Base-by-base conservation (phyloP, 2,797 vertebrate genomes). In the Oophaga sylvatica region DNA sequence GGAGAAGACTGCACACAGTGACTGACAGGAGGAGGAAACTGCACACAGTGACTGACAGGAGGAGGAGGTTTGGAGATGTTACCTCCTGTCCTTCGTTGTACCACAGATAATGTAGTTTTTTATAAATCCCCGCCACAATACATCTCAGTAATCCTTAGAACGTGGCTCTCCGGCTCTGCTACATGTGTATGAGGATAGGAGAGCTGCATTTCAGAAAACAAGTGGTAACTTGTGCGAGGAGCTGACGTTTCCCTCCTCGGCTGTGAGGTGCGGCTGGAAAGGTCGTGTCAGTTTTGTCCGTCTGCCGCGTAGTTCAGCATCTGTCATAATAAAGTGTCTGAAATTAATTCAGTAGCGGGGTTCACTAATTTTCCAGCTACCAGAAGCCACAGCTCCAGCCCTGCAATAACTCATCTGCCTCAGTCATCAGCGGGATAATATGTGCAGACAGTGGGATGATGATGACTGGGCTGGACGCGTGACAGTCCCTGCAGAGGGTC, bases 261-360 rank as follows among this genome's bases (percentile, higher is more conserved):
- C 0, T 0, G 0, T 16, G 75, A 88, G 91, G 91, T 91, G 91
- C 87, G 89, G 87, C 89, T 89, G 88, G 15, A 78, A 85, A 88
- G 78, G 7, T 87, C 85, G 88, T 90, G 88, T 89, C 62, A 90
- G 86, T 78, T 20, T 87, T 90, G 89, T 67, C n/a, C 0, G 71
- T 31, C 81, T 88, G 76, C 59, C 12, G n/a, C 63, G 0, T 67
- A 67, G 1, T 53, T 53, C 48, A 53, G 48, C 48, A 86, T 90
- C 91, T 80, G 67, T 91, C 89, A 91, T 45, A 84, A 85, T 81
- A 87, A 59, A 91, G 90, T 45, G 90, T 48, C 75, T 3, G 83
- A 90, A 83, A 59, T 79, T 90, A 1, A 67, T 12, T 5, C 59
- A n/a, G 62, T 0, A 1, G 68, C 70, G 12, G 91, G 87, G 88